A percentile compares a stretch with the other conserved stretches of the same genome.
Conservation (phyloP, 2,797 vertebrate species). For the Sciurus carolinensis region DNA sequence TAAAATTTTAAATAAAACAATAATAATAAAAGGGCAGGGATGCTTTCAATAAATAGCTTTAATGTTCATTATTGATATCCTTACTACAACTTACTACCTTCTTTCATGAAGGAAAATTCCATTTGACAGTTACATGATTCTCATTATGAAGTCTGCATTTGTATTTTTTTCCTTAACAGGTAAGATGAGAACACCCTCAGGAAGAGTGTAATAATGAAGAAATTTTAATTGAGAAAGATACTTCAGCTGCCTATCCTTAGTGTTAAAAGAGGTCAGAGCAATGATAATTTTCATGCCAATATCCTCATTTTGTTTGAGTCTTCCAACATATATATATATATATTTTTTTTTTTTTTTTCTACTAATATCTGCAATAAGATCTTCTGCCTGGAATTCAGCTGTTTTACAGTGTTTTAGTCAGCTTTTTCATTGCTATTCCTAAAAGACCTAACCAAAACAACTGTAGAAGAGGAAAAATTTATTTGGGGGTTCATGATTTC, state of each 20-base stretch:
- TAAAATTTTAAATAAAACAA: not conserved
- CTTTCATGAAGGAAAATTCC: not conserved
- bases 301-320: not conserved
- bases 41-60: not conserved
- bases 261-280: not conserved
- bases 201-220: not conserved
- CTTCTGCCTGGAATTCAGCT: not conserved
- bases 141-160: not conserved
- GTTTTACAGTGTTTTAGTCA: not conserved
- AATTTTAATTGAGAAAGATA: not conserved
- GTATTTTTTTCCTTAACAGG: not conserved
- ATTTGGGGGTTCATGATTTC: no score
- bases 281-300: not conserved
- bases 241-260: not conserved
- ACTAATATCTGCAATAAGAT: constrained; percentile 18
- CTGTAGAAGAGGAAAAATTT: no score
- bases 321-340: not conserved
- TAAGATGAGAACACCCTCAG: not conserved
- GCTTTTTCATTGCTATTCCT: no score
- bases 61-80: not conserved
- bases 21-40: not conserved
- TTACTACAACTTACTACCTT: not conserved
- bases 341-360: not conserved
- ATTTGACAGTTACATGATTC: not conserved
- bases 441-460: no score